These are phyloP conservation scores for Melanaphis sacchari DNA, from an alignment of 1,140 invertebrate genomes.

Conservation along the genomic window DNA sequence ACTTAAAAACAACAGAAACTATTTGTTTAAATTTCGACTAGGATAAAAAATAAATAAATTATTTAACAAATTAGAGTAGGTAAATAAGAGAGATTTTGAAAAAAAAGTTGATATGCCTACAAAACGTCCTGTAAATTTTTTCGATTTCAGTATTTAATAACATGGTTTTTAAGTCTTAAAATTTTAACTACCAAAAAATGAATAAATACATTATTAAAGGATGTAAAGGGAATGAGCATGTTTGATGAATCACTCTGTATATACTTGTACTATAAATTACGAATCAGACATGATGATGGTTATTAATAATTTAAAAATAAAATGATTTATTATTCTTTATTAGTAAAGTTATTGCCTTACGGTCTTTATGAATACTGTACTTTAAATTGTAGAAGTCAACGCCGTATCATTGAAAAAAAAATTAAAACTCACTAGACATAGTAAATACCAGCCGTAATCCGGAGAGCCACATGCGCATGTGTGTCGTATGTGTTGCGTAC, in stretches of 20 bases:
- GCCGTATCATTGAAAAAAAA: background rate
- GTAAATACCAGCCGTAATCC: background rate
- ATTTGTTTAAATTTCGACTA: no score
- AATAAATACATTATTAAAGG: no score
- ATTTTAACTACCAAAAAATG: no score
- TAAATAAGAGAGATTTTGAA: no score
- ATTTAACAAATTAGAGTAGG: no score
- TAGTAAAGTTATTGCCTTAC: background rate
- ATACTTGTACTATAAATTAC: background rate
- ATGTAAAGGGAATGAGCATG: no score
- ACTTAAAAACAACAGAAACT: no score
- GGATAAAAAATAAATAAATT: no score
- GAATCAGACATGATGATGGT: background rate
- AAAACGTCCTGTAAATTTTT: no score
- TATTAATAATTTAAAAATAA: background rate
- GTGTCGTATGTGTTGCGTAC: conserved; percentile 31
- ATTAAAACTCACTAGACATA: background rate
- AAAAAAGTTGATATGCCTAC: no score
- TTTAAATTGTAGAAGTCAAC: background rate
- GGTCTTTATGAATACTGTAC: background rate
- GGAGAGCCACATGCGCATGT: background rate
- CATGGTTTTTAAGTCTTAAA: no score
- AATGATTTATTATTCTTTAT: background rate
- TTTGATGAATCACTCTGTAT: background rate
- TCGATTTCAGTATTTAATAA: no score